Conservation (phyloP, 2,797 vertebrate genomes). For the Paedocypris micromegethes region DNA sequence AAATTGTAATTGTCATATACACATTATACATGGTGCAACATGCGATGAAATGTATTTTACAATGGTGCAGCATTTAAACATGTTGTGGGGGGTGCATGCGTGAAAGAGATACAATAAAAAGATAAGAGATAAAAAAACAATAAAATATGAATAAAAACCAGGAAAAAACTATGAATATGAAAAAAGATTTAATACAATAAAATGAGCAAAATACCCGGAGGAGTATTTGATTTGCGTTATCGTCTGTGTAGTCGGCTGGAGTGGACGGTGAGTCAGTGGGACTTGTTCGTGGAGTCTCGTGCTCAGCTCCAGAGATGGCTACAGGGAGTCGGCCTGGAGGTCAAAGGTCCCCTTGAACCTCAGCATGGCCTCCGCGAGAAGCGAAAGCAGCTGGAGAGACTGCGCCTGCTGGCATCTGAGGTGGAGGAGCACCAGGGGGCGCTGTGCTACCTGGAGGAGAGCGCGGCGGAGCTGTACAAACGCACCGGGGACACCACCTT, state of each 20-base stretch:
- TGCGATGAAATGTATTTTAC: no score
- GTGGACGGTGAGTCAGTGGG: constrained; percentile 86
- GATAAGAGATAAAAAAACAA: no score
- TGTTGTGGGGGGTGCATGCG: no score
- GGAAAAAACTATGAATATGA: no score
- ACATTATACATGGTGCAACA: no score
- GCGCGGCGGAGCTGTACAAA: constrained; percentile 79
- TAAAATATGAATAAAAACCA: no score
- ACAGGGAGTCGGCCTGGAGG: constrained; percentile 78
- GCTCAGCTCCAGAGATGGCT: constrained; percentile 86
- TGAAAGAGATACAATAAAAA: no score
- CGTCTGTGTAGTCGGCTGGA: constrained; percentile 75
- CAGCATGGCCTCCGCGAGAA: constrained; percentile 89
- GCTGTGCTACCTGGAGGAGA: constrained; percentile 74
- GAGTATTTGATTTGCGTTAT: neutral
- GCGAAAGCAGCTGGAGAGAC: constrained; percentile 80
- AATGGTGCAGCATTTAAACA: no score
- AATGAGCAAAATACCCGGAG: no score
- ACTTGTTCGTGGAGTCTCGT: constrained; percentile 81
- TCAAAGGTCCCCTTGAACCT: constrained; percentile 77
- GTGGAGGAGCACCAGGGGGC: constrained; percentile 77
- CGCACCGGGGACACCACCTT: constrained; percentile 83
- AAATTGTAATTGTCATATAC: no score
- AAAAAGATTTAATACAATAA: no score
- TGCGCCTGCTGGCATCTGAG: constrained; percentile 79